Conservation (phyloP, 2,797 vertebrate species). For the Lagocephalus sceleratus region DNA sequence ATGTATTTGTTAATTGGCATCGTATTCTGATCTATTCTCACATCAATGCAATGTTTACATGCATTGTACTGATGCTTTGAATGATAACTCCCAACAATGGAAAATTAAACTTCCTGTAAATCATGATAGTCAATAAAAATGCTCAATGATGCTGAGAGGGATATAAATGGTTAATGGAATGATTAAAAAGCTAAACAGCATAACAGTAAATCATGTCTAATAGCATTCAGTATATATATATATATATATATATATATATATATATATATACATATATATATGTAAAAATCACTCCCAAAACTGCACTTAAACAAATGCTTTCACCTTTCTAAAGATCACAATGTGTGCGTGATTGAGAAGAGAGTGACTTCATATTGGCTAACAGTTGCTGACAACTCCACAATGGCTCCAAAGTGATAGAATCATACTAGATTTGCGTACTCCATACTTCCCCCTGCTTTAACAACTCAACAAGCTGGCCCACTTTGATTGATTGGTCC, state of each 20-base stretch:
- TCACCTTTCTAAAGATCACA: slow-evolving; percentile 19
- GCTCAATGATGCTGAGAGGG: slow-evolving; percentile 23
- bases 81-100: slow-evolving; percentile 29
- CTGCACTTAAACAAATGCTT: neutral
- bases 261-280: too few species aligned
- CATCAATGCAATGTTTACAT: too few species aligned
- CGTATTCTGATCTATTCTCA: slow-evolving; percentile 2
- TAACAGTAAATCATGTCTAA: slow-evolving; percentile 3
- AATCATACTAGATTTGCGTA: slow-evolving; percentile 52
- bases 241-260: too few species aligned
- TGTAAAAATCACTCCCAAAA: neutral
- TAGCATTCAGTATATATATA: too few species aligned
- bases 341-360: slow-evolving; percentile 15
- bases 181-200: slow-evolving; percentile 21
- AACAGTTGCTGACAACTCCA: slow-evolving; percentile 52
- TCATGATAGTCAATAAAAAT: slow-evolving; percentile 28
- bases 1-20: slow-evolving; percentile 7
- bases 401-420: slow-evolving; percentile 52
- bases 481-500: slow-evolving; percentile 76
- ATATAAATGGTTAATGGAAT: slow-evolving; percentile 1
- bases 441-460: slow-evolving; percentile 45
- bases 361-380: slow-evolving; percentile 36
- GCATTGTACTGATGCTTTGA: slow-evolving; percentile 27
- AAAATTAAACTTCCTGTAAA: slow-evolving; percentile 37
- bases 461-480: slow-evolving; percentile 57